Evolutionary conservation across 1,140 invertebrate species (phyloP), one percentile per base, ranked within the genome.

Genomic region (Polyergus mexicanus): DNA sequence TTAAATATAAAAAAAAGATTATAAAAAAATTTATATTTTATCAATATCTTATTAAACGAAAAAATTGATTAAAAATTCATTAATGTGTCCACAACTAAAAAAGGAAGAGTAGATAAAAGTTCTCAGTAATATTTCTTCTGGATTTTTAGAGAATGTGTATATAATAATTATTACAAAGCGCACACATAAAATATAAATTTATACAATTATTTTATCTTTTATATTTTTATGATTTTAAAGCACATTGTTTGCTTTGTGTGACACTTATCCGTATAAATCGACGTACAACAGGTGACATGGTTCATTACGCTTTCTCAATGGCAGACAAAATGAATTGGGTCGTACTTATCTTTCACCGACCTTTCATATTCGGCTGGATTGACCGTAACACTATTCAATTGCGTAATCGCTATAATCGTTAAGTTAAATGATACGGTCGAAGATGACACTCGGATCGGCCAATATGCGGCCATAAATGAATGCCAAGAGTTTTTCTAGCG

Each of bases 381-480:
- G 65, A 16, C 22, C 19, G 7, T 44, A 54, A 25, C 22, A 28
- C 11, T 60, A 47, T 47, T 71, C 54, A 28, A 83, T 83, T 47
- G 38, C 47, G 68, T 47, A 83, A 60, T 16, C 25, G 22, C n/a
- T n/a, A 74, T 60, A 71, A 81, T 81, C 54, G 66, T 74, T 62
- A 74, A 83, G 58, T 16, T 41, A 72, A 83, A 74, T 44, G 25
- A 74, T 62, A 60, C 28, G 22, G 41, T 60, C 60, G 38, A n/a
- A 32, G 32, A 54, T 74, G 41, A 74, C n/a, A 13, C 16, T 60
- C 8, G 3, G 60, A 5, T 16, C 16, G 28, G 38, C 19, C 19
- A 16, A 2, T 44, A 47, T 10, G 7, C 47, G 69, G 2, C 32
- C 10, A 54, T 60, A 83, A 72, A 54, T 35, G n/a, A 62, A 25